Base-by-base conservation (phyloP, 1,140 invertebrate species). In the Aphaenogaster ashmeadi region DNA sequence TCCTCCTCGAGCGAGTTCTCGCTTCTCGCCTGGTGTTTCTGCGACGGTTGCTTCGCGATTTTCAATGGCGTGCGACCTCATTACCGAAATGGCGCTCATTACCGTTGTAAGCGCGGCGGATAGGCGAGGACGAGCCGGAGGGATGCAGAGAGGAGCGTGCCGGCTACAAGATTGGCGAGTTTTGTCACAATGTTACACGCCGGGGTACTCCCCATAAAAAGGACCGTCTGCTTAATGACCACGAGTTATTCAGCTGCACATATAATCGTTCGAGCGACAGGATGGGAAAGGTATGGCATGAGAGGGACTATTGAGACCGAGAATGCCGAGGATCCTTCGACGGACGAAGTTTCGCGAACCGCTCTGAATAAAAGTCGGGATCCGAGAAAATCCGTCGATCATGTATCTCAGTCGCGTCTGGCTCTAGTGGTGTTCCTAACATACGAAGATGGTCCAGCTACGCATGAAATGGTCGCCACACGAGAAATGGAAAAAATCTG, bases 41-140 rank as follows among this genome's bases (percentile, higher is more conserved):
- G 80, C 67, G 75, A 87, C 78, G 86, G 92, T 84, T 92, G 60
- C 86, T 87, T 91, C 87, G 91, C 86, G 92, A 94, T 94, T 92
- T 94, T 95, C 94, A 95, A 95, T 95, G 94, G 94, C 89, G 92
- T 93, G 93, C 93, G 94, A 95, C 94, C 94, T 95, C 94, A 94
- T 95, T 95, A 95, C 93, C 92, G 93, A 93, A 94, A 95, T 94
- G 92, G 92, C 87, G 93, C 92, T 94, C 94, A 93, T 95, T 95
- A 95, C 92, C 92, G 93, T 94, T 92, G 93, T 90, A 75, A 74
- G 69, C 56, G 80, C 21, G 54, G 69, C 80, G 67, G 41, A 72
- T 44, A 44, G 9, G 6, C 66, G 50, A 72, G 6, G 7, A 91
- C 86, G 50, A 64, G 5, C 47, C 56, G 7, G 47, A 47, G 54